phyloP scores from a whole-genome alignment of 53 echinoderm and acorn worm species.

The Luidia sarsii region DNA sequence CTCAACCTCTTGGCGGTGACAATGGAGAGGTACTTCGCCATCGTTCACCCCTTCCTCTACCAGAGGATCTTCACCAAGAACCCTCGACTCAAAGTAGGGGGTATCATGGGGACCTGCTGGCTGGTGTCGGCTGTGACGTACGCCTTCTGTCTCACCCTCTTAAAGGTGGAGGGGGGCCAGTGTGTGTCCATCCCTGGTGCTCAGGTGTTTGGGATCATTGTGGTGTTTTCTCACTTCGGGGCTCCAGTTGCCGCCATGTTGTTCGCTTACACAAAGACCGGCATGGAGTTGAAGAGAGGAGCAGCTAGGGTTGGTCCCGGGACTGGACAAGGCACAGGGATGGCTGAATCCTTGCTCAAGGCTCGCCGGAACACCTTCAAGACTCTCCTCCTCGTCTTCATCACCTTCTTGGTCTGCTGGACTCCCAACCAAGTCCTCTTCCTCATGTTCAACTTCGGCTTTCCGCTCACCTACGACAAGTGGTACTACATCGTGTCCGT shows the following conservation, averaged over 20 bases:
- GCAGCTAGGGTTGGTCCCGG: slow-evolving; percentile 31
- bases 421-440: slow-evolving; percentile 48
- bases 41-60: slow-evolving; percentile 50
- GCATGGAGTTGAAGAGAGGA: slow-evolving; percentile 62
- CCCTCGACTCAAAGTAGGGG: slow-evolving; percentile 20
- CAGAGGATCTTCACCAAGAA: not conserved
- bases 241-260: slow-evolving; percentile 41
- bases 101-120: slow-evolving; percentile 21
- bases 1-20: slow-evolving; percentile 43
- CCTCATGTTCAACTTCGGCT: slow-evolving; percentile 54
- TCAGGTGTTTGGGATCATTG: slow-evolving; percentile 2
- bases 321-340: not conserved
- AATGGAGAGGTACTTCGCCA: slow-evolving; percentile 55
- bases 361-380: slow-evolving; percentile 56
- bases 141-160: slow-evolving; percentile 26
- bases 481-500: slow-evolving; percentile 33
- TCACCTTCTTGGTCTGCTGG: slow-evolving; percentile 28
- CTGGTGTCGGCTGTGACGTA: slow-evolving; percentile 2
- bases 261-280: slow-evolving; percentile 49
- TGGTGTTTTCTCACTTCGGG: slow-evolving; percentile 18
- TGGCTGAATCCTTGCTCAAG: slow-evolving; percentile 29
- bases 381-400: slow-evolving; percentile 41
- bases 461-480: not conserved
- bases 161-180: slow-evolving; percentile 17
- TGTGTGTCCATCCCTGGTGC: slow-evolving; percentile 26